These are phyloP conservation scores for Scomber scombrus DNA, from an alignment of 2,113 vertebrate genomes.

Conservation along the genomic window DNA sequence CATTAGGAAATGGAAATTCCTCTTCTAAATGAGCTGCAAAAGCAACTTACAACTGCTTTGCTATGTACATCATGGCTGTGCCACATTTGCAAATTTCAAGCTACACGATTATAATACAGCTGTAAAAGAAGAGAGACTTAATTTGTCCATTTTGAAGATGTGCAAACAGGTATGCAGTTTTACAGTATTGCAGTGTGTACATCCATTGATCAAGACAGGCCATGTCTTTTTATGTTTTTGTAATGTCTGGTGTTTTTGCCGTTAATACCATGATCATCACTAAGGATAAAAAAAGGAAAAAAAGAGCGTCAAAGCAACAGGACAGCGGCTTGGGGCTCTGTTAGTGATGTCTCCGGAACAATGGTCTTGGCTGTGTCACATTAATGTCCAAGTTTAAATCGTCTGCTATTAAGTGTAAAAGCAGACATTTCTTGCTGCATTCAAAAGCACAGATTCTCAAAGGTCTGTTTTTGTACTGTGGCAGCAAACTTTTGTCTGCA, in stretches of 20 bases:
- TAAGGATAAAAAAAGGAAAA: background rate
- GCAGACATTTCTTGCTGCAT: slow-evolving; percentile 20
- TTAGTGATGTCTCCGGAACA: background rate
- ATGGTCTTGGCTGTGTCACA: slow-evolving; percentile 18
- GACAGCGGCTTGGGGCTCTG: background rate
- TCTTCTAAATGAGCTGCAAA: slow-evolving; percentile 65
- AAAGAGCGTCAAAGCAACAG: slow-evolving; percentile 11
- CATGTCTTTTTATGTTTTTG: background rate
- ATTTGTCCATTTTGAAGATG: slow-evolving; percentile 15
- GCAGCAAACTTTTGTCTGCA: slow-evolving; percentile 40
- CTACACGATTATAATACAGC: slow-evolving; percentile 14
- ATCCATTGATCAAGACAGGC: slow-evolving; percentile 12
- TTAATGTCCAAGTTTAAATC: slow-evolving; percentile 29
- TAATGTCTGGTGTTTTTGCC: slow-evolving; percentile 1
- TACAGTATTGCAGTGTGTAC: background rate
- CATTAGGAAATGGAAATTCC: slow-evolving; percentile 74
- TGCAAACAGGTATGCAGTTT: slow-evolving; percentile 14
- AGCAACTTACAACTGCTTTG: slow-evolving; percentile 43
- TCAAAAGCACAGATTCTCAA: slow-evolving; percentile 29
- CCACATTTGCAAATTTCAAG: slow-evolving; percentile 39
- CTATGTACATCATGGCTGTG: slow-evolving; percentile 38
- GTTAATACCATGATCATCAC: background rate
- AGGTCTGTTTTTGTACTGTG: slow-evolving; percentile 29
- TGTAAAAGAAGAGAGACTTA: slow-evolving; percentile 17
- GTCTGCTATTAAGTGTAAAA: slow-evolving; percentile 23